A percentile compares a stretch with the other conserved stretches of the same genome.
Conservation (phyloP, 1,140 invertebrate genomes). For the Delia radicum region DNA sequence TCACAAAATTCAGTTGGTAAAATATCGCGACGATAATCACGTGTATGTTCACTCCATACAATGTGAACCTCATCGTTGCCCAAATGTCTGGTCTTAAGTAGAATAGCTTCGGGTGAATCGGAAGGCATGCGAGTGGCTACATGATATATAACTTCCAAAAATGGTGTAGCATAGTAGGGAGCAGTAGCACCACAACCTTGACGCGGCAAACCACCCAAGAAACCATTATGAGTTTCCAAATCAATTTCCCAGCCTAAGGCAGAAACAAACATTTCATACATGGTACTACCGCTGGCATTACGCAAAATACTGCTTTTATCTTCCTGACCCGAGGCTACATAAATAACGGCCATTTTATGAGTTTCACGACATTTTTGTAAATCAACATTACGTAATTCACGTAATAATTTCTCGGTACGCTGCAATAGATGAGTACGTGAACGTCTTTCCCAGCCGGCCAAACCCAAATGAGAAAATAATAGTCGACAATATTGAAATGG, state of each 20-base stretch:
- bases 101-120: constrained; percentile 78
- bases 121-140: constrained; percentile 97
- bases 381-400: constrained; percentile 92
- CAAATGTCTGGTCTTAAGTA: constrained; percentile 93
- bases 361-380: constrained; percentile 90
- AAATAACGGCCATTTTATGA: constrained; percentile 99
- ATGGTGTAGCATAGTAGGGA: constrained; percentile 95
- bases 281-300: constrained; percentile 81
- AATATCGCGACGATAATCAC: constrained; percentile 94
- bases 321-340: constrained; percentile 95
- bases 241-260: constrained; percentile 96
- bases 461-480: constrained; percentile 86
- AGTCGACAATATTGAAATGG: constrained; percentile 82
- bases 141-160: constrained; percentile 89
- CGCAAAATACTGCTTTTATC: constrained; percentile 90
- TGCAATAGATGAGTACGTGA: constrained; percentile 81
- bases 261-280: constrained; percentile 93
- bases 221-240: constrained; percentile 92
- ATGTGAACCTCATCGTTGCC: constrained; percentile 99
- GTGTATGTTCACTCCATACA: constrained; percentile 96
- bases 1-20: constrained; percentile 99
- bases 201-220: constrained; percentile 89
- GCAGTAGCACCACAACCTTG: constrained; percentile 91
- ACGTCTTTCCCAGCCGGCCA: constrained; percentile 86
- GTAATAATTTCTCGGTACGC: constrained; percentile 85